phyloP scores from a whole-genome alignment of 2,888 invertebrate genomes.

The Dynastes hyllus region DNA sequence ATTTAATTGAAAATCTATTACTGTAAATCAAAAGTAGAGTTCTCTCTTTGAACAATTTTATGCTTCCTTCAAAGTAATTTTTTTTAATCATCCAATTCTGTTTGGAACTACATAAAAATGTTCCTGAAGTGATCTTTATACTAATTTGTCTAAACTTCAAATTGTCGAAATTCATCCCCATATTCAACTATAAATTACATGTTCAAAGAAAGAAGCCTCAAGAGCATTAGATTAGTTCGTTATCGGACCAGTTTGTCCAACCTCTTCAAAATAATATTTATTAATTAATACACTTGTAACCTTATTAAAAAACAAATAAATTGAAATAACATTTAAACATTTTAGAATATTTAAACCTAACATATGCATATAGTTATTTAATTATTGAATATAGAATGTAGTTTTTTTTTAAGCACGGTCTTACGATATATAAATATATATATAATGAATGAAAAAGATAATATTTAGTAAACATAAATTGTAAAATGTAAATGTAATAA shows the following conservation, averaged over 20 bases:
- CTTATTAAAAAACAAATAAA: conserved; percentile 43
- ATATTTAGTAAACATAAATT: conserved; percentile 53
- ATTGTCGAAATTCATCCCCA: too few species aligned
- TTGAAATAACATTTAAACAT: conserved; percentile 44
- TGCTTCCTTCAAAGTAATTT: neutral
- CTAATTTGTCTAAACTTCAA: too few species aligned
- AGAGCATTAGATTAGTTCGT: conserved; percentile 39
- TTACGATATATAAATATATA: conserved; percentile 50
- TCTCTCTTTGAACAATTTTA: conserved; percentile 48
- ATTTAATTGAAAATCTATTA: conserved; percentile 44
- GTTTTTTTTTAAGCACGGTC: conserved; percentile 57
- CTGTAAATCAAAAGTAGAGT: conserved; percentile 35
- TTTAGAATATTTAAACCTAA: conserved; percentile 49
- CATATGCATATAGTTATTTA: conserved; percentile 50
- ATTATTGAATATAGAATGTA: conserved; percentile 64
- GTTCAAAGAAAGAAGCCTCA: conserved; percentile 49
- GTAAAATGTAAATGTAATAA: conserved; percentile 65
- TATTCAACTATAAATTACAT: neutral
- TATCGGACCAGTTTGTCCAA: conserved; percentile 35
- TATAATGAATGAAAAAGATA: conserved; percentile 52
- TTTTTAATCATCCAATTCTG: neutral
- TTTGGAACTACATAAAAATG: neutral
- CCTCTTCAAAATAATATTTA: conserved; percentile 45
- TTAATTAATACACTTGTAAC: conserved; percentile 47
- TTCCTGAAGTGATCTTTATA: too few species aligned